Conservation (phyloP, 2,113 vertebrate genomes). For the Plestiodon gilberti region DNA sequence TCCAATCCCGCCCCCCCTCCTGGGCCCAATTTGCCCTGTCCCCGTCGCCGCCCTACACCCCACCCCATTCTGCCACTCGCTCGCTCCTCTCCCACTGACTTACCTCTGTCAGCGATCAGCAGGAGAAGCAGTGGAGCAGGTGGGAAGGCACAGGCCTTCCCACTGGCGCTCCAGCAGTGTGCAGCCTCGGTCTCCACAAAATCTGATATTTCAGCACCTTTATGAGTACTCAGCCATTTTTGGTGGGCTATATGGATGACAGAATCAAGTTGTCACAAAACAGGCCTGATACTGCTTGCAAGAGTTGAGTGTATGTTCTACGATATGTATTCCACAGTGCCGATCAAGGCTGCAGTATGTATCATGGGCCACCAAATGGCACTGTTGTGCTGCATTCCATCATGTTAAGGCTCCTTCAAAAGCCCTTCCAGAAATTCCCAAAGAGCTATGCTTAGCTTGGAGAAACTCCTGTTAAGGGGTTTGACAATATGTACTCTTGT, state of each 20-base stretch:
- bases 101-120: too few species aligned
- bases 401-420: background rate
- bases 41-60: too few species aligned
- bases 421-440: background rate
- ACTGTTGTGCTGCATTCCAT: slow-evolving; percentile 6
- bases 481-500: background rate
- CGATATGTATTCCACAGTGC: background rate
- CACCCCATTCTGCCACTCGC: too few species aligned
- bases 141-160: too few species aligned
- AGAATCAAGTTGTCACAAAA: background rate
- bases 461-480: background rate
- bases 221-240: background rate
- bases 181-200: too few species aligned
- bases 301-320: background rate
- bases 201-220: background rate
- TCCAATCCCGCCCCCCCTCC: too few species aligned
- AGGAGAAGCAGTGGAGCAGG: too few species aligned
- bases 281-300: too few species aligned
- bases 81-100: too few species aligned
- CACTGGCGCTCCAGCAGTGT: too few species aligned
- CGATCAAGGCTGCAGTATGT: background rate
- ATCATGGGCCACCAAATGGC: background rate
- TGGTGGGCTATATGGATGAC: background rate
- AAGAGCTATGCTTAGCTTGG: background rate
- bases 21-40: too few species aligned